Percentiles rank a stretch among this genome's conserved stretches.
Conservation (phyloP, 2,113 vertebrate species). For the Indri indri region DNA sequence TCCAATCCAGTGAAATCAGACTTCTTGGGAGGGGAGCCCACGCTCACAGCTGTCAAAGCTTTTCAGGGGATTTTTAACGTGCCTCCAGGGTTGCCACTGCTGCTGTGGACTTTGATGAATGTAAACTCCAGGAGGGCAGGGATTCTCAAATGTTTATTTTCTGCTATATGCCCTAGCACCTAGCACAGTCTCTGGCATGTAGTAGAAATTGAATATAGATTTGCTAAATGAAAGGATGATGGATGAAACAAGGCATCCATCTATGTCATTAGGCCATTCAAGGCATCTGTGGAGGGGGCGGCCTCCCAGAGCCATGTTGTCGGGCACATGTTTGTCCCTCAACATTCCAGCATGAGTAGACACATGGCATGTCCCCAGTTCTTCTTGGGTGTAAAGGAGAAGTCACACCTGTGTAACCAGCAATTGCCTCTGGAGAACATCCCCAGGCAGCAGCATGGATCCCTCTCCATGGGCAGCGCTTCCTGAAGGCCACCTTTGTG, state of each 20-base stretch:
- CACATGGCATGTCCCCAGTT: accelerated
- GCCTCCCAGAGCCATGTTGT: neutral
- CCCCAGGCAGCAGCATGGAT: no score
- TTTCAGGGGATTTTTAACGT: neutral
- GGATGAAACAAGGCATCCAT: neutral
- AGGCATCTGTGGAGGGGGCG: neutral
- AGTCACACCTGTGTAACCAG: no score
- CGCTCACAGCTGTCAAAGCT: neutral
- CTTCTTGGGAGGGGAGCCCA: neutral
- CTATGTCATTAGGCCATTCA: neutral
- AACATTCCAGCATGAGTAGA: accelerated
- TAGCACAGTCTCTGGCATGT: neutral
- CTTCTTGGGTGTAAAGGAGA: neutral
- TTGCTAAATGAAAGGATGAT: neutral
- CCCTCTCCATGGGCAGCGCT: neutral
- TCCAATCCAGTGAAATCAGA: neutral
- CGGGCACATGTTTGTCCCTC: accelerated
- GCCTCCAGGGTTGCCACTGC: accelerated
- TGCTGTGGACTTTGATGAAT: neutral
- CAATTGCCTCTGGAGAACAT: neutral
- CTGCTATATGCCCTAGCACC: neutral
- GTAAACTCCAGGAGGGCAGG: no score
- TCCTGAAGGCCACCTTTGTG: neutral
- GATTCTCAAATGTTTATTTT: neutral
- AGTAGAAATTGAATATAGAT: neutral